Conservation (phyloP, 2,888 invertebrate genomes). For the Hirtodrosophila cameraria region DNA sequence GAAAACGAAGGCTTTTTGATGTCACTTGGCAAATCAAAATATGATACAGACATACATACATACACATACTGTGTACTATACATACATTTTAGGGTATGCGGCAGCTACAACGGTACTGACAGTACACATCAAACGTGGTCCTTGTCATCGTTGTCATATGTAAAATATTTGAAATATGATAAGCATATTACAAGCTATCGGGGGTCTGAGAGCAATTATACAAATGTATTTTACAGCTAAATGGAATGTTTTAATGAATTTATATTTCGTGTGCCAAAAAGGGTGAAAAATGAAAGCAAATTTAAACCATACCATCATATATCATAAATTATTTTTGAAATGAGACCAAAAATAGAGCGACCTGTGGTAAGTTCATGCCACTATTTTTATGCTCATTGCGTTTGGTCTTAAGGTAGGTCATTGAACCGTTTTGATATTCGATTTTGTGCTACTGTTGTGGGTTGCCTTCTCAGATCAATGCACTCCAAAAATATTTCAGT, state of each 20-base stretch:
- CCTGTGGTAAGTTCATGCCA: background rate
- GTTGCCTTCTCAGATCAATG: constrained; percentile 35
- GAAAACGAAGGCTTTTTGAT: constrained; percentile 64
- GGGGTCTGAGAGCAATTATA: constrained; percentile 59
- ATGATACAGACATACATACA: constrained; percentile 13
- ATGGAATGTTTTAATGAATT: constrained; percentile 80
- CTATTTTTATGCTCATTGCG: constrained; percentile 24
- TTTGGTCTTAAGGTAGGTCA: constrained; percentile 62
- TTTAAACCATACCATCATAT: background rate
- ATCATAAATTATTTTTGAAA: constrained; percentile 8
- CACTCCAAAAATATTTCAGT: constrained; percentile 31
- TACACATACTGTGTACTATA: constrained; percentile 9
- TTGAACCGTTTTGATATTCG: constrained; percentile 49
- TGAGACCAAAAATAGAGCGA: constrained; percentile 12
- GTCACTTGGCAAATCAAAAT: constrained; percentile 56
- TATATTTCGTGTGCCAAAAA: constrained; percentile 41
- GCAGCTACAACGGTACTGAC: background rate
- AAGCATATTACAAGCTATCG: constrained; percentile 33
- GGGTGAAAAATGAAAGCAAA: constrained; percentile 29
- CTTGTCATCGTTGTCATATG: constrained; percentile 53
- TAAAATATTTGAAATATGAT: constrained; percentile 70
- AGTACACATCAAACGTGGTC: constrained; percentile 57
- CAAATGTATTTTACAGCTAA: constrained; percentile 67
- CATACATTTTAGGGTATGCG: background rate
- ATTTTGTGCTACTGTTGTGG: too few relatives aligned